Percentiles rank a stretch among this genome's conserved stretches.
phyloP scores from a whole-genome alignment of 2,113 vertebrate genomes.

The Anthoscopus minutus region DNA sequence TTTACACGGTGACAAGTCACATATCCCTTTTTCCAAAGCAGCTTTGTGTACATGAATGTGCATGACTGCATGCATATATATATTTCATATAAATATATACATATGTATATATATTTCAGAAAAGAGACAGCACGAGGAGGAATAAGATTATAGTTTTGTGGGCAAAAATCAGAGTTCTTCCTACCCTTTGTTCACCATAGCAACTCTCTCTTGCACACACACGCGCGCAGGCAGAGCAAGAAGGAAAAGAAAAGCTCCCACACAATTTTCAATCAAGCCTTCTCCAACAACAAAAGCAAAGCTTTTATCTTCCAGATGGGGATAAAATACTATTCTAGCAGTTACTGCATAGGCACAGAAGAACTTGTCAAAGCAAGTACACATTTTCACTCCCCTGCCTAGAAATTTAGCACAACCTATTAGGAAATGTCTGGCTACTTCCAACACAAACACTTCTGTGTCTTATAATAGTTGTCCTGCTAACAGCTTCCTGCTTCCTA shows the following conservation, averaged over 20 bases:
- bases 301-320: slow-evolving; percentile 4
- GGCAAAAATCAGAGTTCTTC: not conserved
- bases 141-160: not conserved
- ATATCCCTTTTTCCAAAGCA: not conserved
- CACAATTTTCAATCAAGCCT: not conserved
- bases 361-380: not conserved
- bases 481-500: not conserved
- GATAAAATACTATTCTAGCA: slow-evolving; percentile 2
- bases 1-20: not conserved
- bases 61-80: not conserved
- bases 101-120: not conserved
- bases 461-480: not conserved
- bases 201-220: not conserved
- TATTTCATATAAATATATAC: not conserved
- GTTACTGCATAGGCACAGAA: not conserved
- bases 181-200: slow-evolving; percentile 30
- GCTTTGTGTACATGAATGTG: not conserved
- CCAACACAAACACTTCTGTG: not conserved
- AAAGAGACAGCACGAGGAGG: not conserved
- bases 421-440: not conserved
- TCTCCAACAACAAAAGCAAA: not conserved
- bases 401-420: not conserved
- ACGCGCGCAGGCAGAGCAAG: not conserved
- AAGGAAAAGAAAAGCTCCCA: not conserved
- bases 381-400: not conserved